A percentile compares a stretch with the other conserved stretches of the same genome.
These are phyloP conservation scores for Megalonaias nervosa DNA, from an alignment of 1,140 invertebrate species.

Conservation along the genomic window DNA sequence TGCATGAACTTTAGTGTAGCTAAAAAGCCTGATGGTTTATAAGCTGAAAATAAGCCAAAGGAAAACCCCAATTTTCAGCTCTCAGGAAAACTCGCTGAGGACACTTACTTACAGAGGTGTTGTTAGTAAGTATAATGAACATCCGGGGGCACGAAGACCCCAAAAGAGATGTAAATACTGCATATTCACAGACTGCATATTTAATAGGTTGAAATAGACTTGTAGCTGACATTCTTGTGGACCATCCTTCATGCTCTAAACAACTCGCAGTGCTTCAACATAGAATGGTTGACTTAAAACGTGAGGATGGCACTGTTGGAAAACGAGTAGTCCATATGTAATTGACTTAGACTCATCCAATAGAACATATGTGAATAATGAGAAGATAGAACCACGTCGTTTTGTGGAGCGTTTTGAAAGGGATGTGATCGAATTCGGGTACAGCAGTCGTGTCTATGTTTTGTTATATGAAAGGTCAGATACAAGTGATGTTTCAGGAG, in stretches of 20 bases:
- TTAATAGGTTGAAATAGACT: constrained; percentile 94
- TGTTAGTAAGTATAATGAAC: constrained; percentile 98
- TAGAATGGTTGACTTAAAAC: constrained; percentile 89
- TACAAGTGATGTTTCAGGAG: constrained; percentile 77
- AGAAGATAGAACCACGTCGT: constrained; percentile 87
- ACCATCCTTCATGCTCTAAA: constrained; percentile 99
- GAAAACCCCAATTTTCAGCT: constrained; percentile 95
- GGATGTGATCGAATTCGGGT: constrained; percentile 99
- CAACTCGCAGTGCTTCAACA: constrained; percentile 99
- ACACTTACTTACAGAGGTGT: constrained; percentile 94
- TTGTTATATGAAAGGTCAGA: constrained; percentile 85
- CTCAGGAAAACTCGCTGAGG: constrained; percentile 96
- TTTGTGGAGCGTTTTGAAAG: constrained; percentile 95
- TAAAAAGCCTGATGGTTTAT: constrained; percentile 10
- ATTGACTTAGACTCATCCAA: constrained; percentile 99
- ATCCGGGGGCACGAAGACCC: constrained; percentile 95
- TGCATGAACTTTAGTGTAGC: constrained; percentile 9
- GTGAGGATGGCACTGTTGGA: constrained; percentile 49
- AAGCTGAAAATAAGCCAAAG: constrained; percentile 75
- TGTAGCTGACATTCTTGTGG: constrained; percentile 95
- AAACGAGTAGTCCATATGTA: constrained; percentile 86
- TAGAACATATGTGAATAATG: constrained; percentile 97
- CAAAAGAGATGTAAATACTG: constrained; percentile 94
- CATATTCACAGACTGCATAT: constrained; percentile 97
- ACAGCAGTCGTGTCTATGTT: constrained; percentile 96